These are phyloP conservation scores for Tenthredo amoena DNA, from an alignment of 2,888 invertebrate species.

Conservation along the genomic window DNA sequence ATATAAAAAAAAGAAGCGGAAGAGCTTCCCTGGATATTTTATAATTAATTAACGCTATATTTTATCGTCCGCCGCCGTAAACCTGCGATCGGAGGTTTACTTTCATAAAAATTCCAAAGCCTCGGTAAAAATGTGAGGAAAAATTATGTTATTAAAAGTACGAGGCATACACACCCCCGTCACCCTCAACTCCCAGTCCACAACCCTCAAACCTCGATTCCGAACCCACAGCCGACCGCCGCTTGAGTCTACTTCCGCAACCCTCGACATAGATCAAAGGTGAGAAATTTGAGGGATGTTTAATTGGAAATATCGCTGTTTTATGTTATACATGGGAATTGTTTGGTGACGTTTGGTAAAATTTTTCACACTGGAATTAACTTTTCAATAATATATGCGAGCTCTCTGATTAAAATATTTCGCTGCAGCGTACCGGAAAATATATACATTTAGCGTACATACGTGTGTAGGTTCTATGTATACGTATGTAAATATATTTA, in stretches of 20 bases:
- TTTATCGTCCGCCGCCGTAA: constrained; percentile 61
- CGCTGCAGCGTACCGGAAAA: background rate
- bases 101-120: constrained; percentile 68
- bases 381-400: constrained; percentile 34
- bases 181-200: background rate
- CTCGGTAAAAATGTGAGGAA: constrained; percentile 56
- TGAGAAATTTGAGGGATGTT: constrained; percentile 51
- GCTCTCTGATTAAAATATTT: constrained; percentile 18
- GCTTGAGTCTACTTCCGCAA: background rate
- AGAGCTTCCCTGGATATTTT: constrained; percentile 59
- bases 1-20: background rate
- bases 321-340: background rate
- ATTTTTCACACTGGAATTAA: constrained; percentile 31
- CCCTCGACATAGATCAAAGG: constrained; percentile 37
- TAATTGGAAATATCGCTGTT: constrained; percentile 44
- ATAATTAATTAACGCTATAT: constrained; percentile 71
- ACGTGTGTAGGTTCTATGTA: background rate
- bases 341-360: constrained; percentile 25
- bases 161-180: constrained; percentile 22
- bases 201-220: constrained; percentile 11
- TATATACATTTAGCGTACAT: background rate
- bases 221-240: background rate
- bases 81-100: constrained; percentile 57
- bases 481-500: background rate
- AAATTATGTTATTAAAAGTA: constrained; percentile 66